Evolutionary conservation across 1,140 invertebrate genomes (phyloP), one percentile per base, ranked within the genome.

Genomic region (Oncopodura yosiiana): DNA sequence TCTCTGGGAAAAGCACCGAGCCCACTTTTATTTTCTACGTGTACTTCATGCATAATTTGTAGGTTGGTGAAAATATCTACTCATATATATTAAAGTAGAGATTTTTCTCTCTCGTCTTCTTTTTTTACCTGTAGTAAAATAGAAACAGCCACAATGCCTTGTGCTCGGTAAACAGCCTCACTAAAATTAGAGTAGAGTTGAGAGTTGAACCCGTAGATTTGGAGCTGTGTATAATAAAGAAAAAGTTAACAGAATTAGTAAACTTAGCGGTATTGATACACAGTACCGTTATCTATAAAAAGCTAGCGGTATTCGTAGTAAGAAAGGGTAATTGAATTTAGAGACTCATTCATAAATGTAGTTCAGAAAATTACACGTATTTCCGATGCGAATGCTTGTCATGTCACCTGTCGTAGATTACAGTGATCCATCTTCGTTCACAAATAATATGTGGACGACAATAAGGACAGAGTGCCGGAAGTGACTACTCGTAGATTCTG

Each of bases 111-210:
- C 5, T 18, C 9, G 4, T 27, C 8, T 53, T 19, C 16, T 6
- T 27, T 58, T 64, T 67, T 76, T 74, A 90, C 87, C 81, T 95
- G 89, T 37, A 95, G 83, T 80, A 97, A 87, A 55, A 96, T 73
- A 14, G 91, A 90, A 59, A 97, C 87, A 8, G 83, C 91, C 6
- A 94, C 86, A 58, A 95, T 79, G 26, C 92, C 92, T 70, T 93
- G 87, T 27, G 87, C 87, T 71, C 89, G 87, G 69, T 90, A 85
- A 64, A 91, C 84, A 19, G 93, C 93, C 73, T 94, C 87, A 26
- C 87, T 85, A 81, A 94, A 91, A 70, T 95, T 95, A 67, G 86
- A 85, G 74, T 95, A 96, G n/a, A 97, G 75, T 70, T 96, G 89
- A 55, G 88, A 86, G 70, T 96, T 96, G 74, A 88, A 97, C 3